Evolutionary conservation across 2,888 invertebrate genomes (phyloP), one percentile per base, ranked within the genome.

Genomic region (Trichopria drosophilae): DNA sequence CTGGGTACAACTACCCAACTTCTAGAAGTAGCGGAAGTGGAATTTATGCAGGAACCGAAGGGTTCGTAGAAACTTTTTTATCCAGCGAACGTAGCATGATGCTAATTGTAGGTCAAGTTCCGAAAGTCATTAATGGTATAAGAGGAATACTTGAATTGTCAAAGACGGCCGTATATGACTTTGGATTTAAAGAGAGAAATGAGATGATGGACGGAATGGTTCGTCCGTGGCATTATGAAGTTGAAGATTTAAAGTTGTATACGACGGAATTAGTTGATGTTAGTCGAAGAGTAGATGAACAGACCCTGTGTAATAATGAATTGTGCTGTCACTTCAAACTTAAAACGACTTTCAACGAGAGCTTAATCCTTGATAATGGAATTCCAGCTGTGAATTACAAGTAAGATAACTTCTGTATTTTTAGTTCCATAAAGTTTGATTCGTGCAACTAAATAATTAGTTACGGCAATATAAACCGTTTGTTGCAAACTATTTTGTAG

Each of bases 1-100:
- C 91, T 2, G 88, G 88, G 12, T 82, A 87, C 2, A 88, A 86
- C 66, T 76, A 79, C 34, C 84, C 86, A 0, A 51, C 49, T 1
- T 65, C 76, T 1, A 86, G 86, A 3, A 82, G 81, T 59, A 81
- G 85, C 23, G 92, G 91, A 3, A 84, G 85, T 4, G 51, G 53
- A 2, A 60, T 62, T 31, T 60, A 49, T 28, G 43, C 55, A 2
- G 59, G 60, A 6, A 16, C 10, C 3, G 6, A 51, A 3, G 58
- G 56, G 7, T 39, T 22, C 12, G 37, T 13, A 3, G 6, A 50
- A 3, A 35, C 41, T 1, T 7, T 49, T 2, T 31, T 24, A 10
- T 10, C 41, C 1, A 10, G 15, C 9, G 16, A 39, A 2, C 29
- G 35, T 10, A 39, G 15, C 2, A 62, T 53, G 34, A 19, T 40